Percentiles rank a stretch among this genome's conserved stretches.
These are phyloP conservation scores for Epizoanthus fatuus DNA, from an alignment of 92 coral and sea anemone species.

Conservation along the genomic window DNA sequence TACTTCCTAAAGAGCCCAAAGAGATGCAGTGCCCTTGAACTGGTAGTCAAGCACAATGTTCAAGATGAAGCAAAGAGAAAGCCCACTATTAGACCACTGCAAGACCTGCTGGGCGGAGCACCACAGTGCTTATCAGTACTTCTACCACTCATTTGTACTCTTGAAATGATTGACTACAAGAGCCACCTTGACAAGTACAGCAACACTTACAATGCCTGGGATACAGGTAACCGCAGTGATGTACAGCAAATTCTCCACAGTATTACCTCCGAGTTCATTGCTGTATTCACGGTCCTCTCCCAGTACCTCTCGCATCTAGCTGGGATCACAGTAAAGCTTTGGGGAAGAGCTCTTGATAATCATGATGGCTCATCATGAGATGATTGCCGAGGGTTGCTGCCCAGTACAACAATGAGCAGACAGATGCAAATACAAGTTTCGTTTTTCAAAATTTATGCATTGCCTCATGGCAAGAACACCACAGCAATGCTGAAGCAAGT, in stretches of 20 bases:
- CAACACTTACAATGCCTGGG: slow-evolving; percentile 46
- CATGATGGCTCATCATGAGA: neutral
- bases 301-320: slow-evolving; percentile 37
- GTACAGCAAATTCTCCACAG: slow-evolving; percentile 26
- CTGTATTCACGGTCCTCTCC: slow-evolving; percentile 30
- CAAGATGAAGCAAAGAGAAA: slow-evolving; percentile 8
- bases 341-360: neutral
- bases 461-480: too few species aligned
- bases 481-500: slow-evolving; percentile 1
- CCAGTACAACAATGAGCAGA: neutral
- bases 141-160: slow-evolving; percentile 28
- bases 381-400: neutral
- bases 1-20: slow-evolving; percentile 28
- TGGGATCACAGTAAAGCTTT: neutral
- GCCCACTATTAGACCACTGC: slow-evolving; percentile 37
- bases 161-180: slow-evolving; percentile 34
- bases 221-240: slow-evolving; percentile 19
- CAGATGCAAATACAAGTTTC: neutral
- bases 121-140: slow-evolving; percentile 40
- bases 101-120: slow-evolving; percentile 52
- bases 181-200: slow-evolving; percentile 10
- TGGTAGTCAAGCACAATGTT: neutral
- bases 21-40: slow-evolving; percentile 29
- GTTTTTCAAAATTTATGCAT: neutral
- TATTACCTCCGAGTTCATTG: slow-evolving; percentile 43